Evolutionary conservation across 2,113 vertebrate genomes (phyloP), one percentile per base, ranked within the genome.

Genomic region (Tretioscincus oriximinensis): DNA sequence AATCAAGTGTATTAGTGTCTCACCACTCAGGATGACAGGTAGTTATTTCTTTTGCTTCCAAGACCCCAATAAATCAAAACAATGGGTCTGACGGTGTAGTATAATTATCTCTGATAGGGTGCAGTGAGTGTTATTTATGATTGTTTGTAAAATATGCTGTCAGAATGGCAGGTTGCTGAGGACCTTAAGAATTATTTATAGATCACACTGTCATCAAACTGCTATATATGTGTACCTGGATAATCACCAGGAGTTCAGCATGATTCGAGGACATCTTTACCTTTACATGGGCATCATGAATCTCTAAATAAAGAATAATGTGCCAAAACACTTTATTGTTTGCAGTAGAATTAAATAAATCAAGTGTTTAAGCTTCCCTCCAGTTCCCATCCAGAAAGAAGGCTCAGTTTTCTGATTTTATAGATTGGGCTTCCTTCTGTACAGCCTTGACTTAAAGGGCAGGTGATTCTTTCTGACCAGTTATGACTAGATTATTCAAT

Each of bases 81-180:
- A 82, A 76, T 76, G 35, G 66, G 60, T 45, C 73, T 82, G 73
- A 76, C 70, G 65, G 54, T 82, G 80, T 76, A 41, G 41, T 69
- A 70, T 82, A 76, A 82, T 82, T 82, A 73, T 76, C 73, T 61
- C 58, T 82, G 73, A 82, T 82, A 82, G 66, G 80, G 73, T 82
- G 73, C 80, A 76, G 73, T 12, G 58, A 76, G 41, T 63, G 65
- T 76, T 76, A 82, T 76, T 82, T 82, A 82, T 76, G 80, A 63
- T 70, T 70, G 80, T 76, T 82, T 82, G 73, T 76, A 76, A 82
- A 82, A 76, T 82, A 82, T 64, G 73, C 73, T 76, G 54, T 76
- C 80, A 82, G 28, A 70, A 70, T 76, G 54, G 66, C 73, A 76
- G 41, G 35, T 35, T 76, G 73, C 35, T 1, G 9, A 76, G 54